phyloP scores from a whole-genome alignment of 2,113 vertebrate genomes.

The Eretmochelys imbricata region DNA sequence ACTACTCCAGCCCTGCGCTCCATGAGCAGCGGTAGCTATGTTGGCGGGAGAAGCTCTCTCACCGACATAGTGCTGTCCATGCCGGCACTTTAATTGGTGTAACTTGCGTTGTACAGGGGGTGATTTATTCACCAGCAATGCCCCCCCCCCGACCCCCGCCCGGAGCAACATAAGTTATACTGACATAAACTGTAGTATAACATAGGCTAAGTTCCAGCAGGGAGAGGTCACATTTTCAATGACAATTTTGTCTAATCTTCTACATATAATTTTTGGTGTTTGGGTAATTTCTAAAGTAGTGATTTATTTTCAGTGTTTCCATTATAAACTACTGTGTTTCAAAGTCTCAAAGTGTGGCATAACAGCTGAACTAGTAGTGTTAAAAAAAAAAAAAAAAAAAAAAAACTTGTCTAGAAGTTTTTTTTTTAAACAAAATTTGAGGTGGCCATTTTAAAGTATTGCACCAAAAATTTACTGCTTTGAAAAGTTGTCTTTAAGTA shows the following conservation, averaged over 20 bases:
- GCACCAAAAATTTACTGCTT: constrained; percentile 22
- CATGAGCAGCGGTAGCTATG: background rate
- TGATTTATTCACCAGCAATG: too few relatives aligned
- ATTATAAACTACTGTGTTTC: constrained; percentile 69
- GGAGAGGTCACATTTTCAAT: constrained; percentile 16
- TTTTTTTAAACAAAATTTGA: constrained; percentile 54
- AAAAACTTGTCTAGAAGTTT: constrained; percentile 60
- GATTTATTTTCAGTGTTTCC: constrained; percentile 77
- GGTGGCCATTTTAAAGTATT: constrained; percentile 56
- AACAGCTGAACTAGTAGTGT: constrained; percentile 60
- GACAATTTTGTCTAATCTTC: constrained; percentile 68
- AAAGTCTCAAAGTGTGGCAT: constrained; percentile 45
- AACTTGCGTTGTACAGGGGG: too few relatives aligned
- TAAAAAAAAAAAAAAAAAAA: constrained; percentile 58
- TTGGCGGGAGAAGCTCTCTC: background rate
- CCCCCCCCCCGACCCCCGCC: too few relatives aligned
- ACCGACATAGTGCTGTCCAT: background rate
- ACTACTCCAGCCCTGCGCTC: background rate
- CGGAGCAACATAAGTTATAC: too few relatives aligned
- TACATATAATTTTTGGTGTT: constrained; percentile 70
- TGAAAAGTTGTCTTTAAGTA: constrained; percentile 33
- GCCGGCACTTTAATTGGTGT: too few relatives aligned
- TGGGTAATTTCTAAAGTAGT: constrained; percentile 67
- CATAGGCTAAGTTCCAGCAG: constrained; percentile 21
- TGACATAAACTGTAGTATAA: too few relatives aligned